Conservation (phyloP, 1,140 invertebrate species). For the Aculops lycopersici region DNA sequence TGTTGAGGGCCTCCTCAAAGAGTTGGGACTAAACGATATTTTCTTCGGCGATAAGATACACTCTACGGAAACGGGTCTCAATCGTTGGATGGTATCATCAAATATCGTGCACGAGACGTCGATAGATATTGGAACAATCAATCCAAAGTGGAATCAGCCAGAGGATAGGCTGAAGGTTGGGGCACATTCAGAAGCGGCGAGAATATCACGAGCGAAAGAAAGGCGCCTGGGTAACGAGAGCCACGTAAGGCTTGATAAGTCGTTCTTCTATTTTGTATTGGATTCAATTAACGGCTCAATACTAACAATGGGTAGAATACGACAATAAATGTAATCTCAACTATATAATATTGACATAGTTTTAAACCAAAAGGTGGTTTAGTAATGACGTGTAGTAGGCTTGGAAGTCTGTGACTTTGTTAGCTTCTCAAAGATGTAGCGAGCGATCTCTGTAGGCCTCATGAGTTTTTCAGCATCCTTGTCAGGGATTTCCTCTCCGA, state of each 20-base stretch:
- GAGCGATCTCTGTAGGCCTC: slow-evolving; percentile 57
- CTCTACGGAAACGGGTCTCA: background rate
- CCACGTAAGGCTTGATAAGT: slow-evolving; percentile 9
- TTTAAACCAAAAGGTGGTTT: no score
- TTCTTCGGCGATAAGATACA: background rate
- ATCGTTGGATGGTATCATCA: background rate
- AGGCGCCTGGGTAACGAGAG: background rate
- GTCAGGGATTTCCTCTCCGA: slow-evolving; percentile 88
- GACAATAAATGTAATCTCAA: no score
- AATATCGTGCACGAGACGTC: background rate
- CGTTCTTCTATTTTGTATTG: slow-evolving; percentile 12
- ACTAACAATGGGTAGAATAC: slow-evolving; percentile 12
- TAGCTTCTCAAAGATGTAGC: slow-evolving; percentile 78
- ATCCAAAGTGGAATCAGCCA: background rate
- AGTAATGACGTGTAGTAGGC: no score
- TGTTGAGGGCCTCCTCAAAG: background rate
- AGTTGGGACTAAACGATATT: background rate
- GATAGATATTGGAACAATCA: background rate
- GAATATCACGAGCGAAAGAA: background rate
- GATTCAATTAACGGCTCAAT: slow-evolving; percentile 12
- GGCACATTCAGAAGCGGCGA: background rate
- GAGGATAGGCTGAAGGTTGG: background rate
- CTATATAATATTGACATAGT: no score
- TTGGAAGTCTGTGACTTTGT: no score
- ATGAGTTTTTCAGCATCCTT: slow-evolving; percentile 64